Evolutionary conservation across 2,888 invertebrate species (phyloP).

Genomic region (Agrotis segetum): DNA sequence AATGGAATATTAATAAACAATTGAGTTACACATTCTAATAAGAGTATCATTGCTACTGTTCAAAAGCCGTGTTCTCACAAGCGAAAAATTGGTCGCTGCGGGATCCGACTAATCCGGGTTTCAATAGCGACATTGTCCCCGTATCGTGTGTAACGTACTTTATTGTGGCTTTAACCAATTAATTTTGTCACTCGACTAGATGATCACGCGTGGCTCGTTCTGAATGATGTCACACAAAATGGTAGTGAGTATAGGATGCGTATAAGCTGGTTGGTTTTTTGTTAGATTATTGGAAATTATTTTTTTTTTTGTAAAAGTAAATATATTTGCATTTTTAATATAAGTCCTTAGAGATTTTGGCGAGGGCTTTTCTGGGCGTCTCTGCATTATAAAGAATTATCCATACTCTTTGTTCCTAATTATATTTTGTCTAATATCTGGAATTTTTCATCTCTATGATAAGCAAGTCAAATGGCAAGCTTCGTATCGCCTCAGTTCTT

Average conservation of each 20-base stretch:
- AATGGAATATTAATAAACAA: slow-evolving; percentile 3
- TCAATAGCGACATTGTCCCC: slow-evolving; percentile 75
- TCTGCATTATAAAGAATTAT: background rate
- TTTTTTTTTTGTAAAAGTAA: slow-evolving; percentile 10
- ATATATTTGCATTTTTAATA: background rate
- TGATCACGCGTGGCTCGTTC: slow-evolving; percentile 73
- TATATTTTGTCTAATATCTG: background rate
- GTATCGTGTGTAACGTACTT: slow-evolving; percentile 74
- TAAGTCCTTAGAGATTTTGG: background rate
- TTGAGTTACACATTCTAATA: slow-evolving; percentile 27
- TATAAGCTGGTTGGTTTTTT: slow-evolving; percentile 40
- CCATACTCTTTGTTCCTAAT: background rate
- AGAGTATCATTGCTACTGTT: slow-evolving; percentile 34
- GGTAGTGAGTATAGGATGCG: slow-evolving; percentile 56
- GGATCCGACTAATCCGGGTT: slow-evolving; percentile 78
- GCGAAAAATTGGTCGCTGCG: slow-evolving; percentile 76
- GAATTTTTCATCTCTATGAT: background rate
- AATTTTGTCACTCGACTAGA: slow-evolving; percentile 80
- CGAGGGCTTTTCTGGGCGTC: background rate
- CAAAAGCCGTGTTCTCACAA: slow-evolving; percentile 69
- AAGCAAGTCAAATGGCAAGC: background rate
- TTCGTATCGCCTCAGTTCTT: background rate
- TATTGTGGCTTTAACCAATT: slow-evolving; percentile 82
- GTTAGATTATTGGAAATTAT: background rate
- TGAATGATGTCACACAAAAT: slow-evolving; percentile 66